phyloP scores from a whole-genome alignment of 2,888 invertebrate species.

The Volucella inanis region DNA sequence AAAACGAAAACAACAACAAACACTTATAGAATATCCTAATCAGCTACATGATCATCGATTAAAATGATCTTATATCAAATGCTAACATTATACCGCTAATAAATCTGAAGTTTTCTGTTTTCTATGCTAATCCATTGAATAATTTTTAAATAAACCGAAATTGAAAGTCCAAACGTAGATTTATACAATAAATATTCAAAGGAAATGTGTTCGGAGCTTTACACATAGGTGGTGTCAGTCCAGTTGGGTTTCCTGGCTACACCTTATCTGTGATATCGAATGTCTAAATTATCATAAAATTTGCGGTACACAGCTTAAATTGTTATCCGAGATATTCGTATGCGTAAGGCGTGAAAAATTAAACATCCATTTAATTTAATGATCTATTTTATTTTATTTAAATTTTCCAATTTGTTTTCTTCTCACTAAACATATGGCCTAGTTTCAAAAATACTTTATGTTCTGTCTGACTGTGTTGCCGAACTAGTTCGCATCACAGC shows the following conservation, averaged over 20 bases:
- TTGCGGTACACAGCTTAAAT: neutral
- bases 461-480: too few species aligned
- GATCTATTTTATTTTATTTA: neutral
- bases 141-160: neutral
- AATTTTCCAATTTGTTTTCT: neutral
- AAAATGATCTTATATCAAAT: conserved; percentile 31
- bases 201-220: neutral
- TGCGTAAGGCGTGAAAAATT: conserved; percentile 1
- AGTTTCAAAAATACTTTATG: too few species aligned
- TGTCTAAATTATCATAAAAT: conserved; percentile 11
- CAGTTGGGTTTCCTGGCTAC: conserved; percentile 24
- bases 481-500: too few species aligned
- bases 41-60: conserved; percentile 35
- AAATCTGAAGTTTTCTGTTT: conserved; percentile 21
- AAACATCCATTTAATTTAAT: neutral
- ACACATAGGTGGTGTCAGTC: neutral
- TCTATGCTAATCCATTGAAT: conserved; percentile 12
- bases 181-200: conserved; percentile 1
- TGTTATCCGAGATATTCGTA: neutral
- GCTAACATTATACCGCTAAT: conserved; percentile 24
- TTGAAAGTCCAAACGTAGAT: conserved; percentile 24
- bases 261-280: neutral
- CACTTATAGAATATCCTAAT: conserved; percentile 20
- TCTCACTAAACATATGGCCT: neutral
- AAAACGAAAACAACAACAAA: neutral